phyloP scores from a whole-genome alignment of 2,113 vertebrate genomes.

The Campylomormyrus tamandua region DNA sequence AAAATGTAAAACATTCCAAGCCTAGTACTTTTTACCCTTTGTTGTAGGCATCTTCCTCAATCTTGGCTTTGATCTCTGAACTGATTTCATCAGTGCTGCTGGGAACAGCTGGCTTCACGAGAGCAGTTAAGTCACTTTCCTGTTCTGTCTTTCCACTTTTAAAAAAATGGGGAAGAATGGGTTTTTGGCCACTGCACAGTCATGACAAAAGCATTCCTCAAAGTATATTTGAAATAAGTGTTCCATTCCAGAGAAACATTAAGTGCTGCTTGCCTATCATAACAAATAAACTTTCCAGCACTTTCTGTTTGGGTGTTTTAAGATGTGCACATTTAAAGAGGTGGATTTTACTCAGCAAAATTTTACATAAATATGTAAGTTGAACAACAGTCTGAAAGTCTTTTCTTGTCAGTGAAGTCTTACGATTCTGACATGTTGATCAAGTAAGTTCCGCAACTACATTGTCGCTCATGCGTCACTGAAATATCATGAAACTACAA shows the following conservation, averaged over 20 bases:
- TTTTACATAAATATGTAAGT: slow-evolving; percentile 35
- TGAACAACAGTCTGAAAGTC: slow-evolving; percentile 11
- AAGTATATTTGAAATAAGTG: background rate
- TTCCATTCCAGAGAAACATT: background rate
- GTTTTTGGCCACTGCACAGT: slow-evolving; percentile 29
- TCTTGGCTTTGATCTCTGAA: slow-evolving; percentile 78
- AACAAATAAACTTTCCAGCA: background rate
- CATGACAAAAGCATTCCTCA: slow-evolving; percentile 20
- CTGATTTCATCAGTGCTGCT: slow-evolving; percentile 70
- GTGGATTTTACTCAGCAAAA: slow-evolving; percentile 15
- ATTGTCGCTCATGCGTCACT: slow-evolving; percentile 31
- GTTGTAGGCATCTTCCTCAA: slow-evolving; percentile 84
- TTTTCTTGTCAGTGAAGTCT: slow-evolving; percentile 16
- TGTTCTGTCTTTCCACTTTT: slow-evolving; percentile 76
- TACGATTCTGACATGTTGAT: background rate
- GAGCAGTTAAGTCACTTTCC: slow-evolving; percentile 60
- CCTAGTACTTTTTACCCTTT: slow-evolving; percentile 70
- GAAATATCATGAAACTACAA: slow-evolving; percentile 39
- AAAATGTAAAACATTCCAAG: background rate
- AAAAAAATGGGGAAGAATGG: slow-evolving; percentile 57
- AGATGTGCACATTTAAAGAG: background rate
- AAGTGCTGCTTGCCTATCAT: background rate
- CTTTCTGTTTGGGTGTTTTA: background rate
- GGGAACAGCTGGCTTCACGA: slow-evolving; percentile 46
- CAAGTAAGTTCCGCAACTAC: background rate